These are phyloP conservation scores for Alethe castanea DNA, from an alignment of 2,113 vertebrate genomes.

Conservation along the genomic window DNA sequence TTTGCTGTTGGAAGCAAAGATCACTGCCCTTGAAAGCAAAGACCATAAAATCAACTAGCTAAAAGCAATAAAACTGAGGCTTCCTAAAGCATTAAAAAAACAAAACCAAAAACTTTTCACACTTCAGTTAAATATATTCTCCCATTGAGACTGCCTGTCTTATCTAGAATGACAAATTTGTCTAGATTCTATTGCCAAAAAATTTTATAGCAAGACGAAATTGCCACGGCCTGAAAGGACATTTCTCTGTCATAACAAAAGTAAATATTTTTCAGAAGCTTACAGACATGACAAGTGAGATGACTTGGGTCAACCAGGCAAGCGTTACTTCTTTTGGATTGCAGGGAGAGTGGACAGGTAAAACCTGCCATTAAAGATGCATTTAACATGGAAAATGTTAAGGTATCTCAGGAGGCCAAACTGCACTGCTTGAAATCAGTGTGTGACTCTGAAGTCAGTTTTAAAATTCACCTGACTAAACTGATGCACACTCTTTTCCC, in stretches of 20 bases:
- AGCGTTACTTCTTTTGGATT: background rate
- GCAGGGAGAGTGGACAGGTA: background rate
- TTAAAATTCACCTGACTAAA: background rate
- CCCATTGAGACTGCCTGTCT: background rate
- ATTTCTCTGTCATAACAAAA: background rate
- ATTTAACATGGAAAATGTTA: background rate
- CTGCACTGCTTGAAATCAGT: background rate
- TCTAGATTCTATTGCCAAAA: background rate
- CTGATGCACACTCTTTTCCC: background rate
- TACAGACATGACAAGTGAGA: background rate
- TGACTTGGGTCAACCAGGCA: background rate
- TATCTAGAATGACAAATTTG: background rate
- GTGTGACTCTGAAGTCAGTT: background rate
- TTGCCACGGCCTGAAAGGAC: background rate
- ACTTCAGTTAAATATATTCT: background rate
- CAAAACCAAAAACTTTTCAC: background rate
- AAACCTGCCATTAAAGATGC: background rate
- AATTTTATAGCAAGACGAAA: background rate
- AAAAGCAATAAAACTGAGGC: background rate
- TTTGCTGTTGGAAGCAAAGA: background rate
- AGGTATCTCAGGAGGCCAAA: background rate
- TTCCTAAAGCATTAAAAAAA: background rate
- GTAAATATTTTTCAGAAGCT: constrained; percentile 9
- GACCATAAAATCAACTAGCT: background rate
- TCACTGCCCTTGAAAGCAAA: background rate